Percentiles rank a stretch among this genome's conserved stretches.
Evolutionary conservation across 2,113 vertebrate genomes (phyloP).

Genomic region (Mohoua ochrocephala): DNA sequence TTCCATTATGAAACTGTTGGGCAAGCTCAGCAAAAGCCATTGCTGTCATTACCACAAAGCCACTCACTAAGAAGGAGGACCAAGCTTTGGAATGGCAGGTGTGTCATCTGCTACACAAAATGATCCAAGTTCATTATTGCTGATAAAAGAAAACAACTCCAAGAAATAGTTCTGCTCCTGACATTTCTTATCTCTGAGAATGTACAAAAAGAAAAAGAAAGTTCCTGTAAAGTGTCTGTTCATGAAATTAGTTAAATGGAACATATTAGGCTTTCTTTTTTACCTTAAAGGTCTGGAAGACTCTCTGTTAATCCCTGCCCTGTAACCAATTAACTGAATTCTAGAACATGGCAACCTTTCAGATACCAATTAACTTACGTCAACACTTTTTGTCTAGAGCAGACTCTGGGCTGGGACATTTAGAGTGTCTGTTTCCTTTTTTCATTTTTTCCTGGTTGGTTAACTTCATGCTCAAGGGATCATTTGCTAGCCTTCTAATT

Average conservation of each 20-base stretch:
- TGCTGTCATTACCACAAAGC: not conserved
- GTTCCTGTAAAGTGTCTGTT: not conserved
- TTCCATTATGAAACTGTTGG: not conserved
- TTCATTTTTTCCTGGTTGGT: not conserved
- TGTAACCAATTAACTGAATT: not conserved
- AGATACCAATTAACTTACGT: conserved; percentile 15
- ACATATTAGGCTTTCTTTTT: not conserved
- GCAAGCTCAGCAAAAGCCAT: not conserved
- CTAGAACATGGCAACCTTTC: not conserved
- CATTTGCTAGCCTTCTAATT: not conserved
- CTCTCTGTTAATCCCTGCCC: not conserved
- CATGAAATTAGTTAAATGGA: not conserved
- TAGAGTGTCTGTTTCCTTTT: not conserved
- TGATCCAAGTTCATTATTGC: not conserved
- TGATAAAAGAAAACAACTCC: not conserved
- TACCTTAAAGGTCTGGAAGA: not conserved
- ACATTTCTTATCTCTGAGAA: not conserved
- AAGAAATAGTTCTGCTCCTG: not conserved
- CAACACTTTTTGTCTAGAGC: not conserved
- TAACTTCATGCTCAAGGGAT: not conserved
- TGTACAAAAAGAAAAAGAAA: not conserved
- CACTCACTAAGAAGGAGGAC: not conserved
- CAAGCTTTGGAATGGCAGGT: not conserved
- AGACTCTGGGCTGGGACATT: not conserved
- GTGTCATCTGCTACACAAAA: not conserved